Conservation (phyloP, 2,888 invertebrate species). For the Dryadula phaetusa region DNA sequence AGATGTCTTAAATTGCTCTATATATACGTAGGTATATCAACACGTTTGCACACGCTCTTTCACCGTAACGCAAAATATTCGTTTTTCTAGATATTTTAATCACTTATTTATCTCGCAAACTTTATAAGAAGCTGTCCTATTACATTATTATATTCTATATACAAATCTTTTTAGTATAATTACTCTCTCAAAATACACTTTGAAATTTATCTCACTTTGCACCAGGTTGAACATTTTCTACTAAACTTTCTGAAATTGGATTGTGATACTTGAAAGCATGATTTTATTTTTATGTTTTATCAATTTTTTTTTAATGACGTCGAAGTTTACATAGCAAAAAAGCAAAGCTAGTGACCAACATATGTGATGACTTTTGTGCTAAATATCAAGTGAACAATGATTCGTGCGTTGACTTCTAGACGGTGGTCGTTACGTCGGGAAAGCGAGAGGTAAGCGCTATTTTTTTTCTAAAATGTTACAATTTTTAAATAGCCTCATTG, state of each 20-base stretch:
- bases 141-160: no score
- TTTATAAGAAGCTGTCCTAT: no score
- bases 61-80: no score
- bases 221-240: not conserved
- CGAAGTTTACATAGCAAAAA: not conserved
- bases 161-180: not conserved
- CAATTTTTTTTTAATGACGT: not conserved
- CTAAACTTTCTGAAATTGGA: not conserved
- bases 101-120: no score
- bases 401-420: constrained; percentile 75
- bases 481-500: no score
- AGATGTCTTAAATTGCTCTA: no score
- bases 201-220: not conserved
- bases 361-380: constrained; percentile 50
- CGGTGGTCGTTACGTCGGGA: constrained; percentile 79
- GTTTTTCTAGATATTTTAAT: no score
- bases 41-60: no score
- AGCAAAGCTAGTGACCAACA: constrained; percentile 47
- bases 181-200: not conserved
- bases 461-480: not conserved
- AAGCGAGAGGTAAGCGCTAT: constrained; percentile 72
- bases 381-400: constrained; percentile 59
- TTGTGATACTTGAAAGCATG: not conserved
- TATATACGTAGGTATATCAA: not conserved
- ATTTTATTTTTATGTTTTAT: not conserved